phyloP scores from a whole-genome alignment of 1,140 invertebrate genomes.

The Tetramorium alpestre region DNA sequence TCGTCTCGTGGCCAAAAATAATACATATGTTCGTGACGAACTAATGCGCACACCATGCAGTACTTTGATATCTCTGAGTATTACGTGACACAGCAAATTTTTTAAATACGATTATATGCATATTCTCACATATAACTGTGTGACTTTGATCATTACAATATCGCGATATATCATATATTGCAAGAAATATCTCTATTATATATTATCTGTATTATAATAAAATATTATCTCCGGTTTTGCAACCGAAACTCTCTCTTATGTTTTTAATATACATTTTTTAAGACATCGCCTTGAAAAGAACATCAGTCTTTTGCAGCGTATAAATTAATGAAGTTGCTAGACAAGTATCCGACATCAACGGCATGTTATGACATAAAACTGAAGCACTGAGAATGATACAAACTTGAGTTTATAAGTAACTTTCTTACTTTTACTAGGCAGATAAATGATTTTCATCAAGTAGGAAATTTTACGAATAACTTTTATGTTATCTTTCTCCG shows the following conservation, averaged over 20 bases:
- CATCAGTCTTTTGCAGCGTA: not conserved
- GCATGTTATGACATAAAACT: not conserved
- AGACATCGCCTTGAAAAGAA: not conserved
- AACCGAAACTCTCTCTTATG: not conserved
- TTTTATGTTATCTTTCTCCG: not conserved
- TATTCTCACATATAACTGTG: not conserved
- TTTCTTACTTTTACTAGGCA: not conserved
- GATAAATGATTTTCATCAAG: not conserved
- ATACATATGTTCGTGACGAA: conserved; percentile 35
- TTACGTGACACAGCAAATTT: conserved; percentile 3
- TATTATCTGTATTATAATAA: not conserved
- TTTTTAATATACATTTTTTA: not conserved
- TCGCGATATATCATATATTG: not conserved
- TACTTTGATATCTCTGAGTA: not conserved
- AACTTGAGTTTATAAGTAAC: not conserved
- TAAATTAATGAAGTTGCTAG: not conserved
- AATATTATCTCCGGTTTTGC: not conserved
- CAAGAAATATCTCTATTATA: not conserved
- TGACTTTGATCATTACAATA: not conserved
- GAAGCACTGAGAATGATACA: conserved; percentile 12
- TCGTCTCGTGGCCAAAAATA: conserved; percentile 33
- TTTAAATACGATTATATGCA: not conserved
- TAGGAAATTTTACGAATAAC: not conserved
- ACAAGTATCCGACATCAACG: not conserved
- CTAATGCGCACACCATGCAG: conserved; percentile 12